phyloP scores from a whole-genome alignment of 2,888 invertebrate species.

The Loripinus fragilis region DNA sequence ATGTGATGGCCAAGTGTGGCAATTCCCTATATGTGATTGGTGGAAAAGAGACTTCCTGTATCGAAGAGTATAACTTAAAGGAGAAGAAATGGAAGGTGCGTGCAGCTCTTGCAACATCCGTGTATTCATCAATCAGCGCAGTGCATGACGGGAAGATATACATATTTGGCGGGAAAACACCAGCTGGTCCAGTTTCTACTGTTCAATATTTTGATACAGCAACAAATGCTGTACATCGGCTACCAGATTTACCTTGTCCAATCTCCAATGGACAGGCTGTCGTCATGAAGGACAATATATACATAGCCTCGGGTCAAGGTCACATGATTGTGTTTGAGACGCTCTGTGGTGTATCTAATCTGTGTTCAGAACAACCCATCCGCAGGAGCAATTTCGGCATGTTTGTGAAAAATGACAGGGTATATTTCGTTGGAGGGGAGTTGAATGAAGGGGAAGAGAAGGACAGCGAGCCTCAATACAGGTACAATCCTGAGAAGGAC shows the following conservation, averaged over 20 bases:
- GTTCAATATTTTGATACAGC: slow-evolving; percentile 42
- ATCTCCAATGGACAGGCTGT: slow-evolving; percentile 47
- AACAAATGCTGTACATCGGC: slow-evolving; percentile 24
- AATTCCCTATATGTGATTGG: slow-evolving; percentile 45
- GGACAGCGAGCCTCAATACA: slow-evolving; percentile 30
- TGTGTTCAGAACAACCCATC: slow-evolving; percentile 50
- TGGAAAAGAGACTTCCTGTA: slow-evolving; percentile 42
- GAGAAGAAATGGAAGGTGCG: slow-evolving; percentile 48
- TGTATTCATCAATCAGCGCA: slow-evolving; percentile 31
- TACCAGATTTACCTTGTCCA: slow-evolving; percentile 45
- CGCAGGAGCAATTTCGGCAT: slow-evolving; percentile 46
- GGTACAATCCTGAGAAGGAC: slow-evolving; percentile 54
- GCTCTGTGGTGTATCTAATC: slow-evolving; percentile 23
- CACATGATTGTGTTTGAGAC: slow-evolving; percentile 57
- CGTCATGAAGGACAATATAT: slow-evolving; percentile 40
- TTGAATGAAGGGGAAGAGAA: slow-evolving; percentile 15
- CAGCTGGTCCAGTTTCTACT: slow-evolving; percentile 42
- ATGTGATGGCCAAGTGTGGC: slow-evolving; percentile 34
- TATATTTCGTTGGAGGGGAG: slow-evolving; percentile 57
- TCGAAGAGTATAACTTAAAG: slow-evolving; percentile 49
- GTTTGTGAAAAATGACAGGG: slow-evolving; percentile 52
- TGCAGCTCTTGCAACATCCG: slow-evolving; percentile 37
- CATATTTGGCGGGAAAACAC: slow-evolving; percentile 53
- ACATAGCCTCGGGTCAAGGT: slow-evolving; percentile 56
- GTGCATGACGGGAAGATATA: slow-evolving; percentile 41